Evolutionary conservation across 92 coral and sea anemone species (phyloP), one percentile per base, ranked within the genome.

Genomic region (Phenganax stokvisi): DNA sequence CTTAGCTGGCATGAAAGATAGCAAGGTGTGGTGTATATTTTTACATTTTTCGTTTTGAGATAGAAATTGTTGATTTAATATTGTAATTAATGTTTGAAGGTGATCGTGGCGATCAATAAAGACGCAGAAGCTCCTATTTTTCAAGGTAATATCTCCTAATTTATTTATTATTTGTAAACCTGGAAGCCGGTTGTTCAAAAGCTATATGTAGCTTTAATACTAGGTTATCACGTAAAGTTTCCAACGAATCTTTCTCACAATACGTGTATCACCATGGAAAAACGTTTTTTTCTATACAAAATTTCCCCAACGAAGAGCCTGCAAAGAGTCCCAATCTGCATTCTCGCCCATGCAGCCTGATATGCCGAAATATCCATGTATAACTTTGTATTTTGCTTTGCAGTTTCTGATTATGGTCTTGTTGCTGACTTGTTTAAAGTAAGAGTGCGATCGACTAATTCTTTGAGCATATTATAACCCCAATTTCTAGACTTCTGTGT

Each of bases 371-470:
- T 28, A 70, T 8, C 47, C n/a, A 17, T 12, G 55, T 60, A 20
- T 20, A 4, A 20, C 17, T 62, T 51, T 54, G n/a, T 47, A 28
- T 71, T 74, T 10, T 71, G 76, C 65, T 0, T 82, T 86, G 67
- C 69, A 96, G 99, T 96, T 70, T 94, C 99, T 69, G 99, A 96
- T 84, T 96, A 87, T 77, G 99, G 99, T 51, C 84, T 96, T 64
- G 99, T 96, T 13, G 96, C 90, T n/a, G 99, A 96, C 83, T 84
- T 96, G 56, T 96, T 96, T 83, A 96, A 96, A 90, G 99, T 96
- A 87, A 71, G 90, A 37, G 47, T 37, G 47, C 47, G 47, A 37
- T 37, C 5, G 47, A 37, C 47, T 37, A 37, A 37, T 37, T 37
- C 5, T 37, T 37, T 37, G 3, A 37, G 47, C 5, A 37, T 37